Evolutionary conservation across 2,113 vertebrate genomes (phyloP), one percentile per base, ranked within the genome.

Genomic region (Heterotilapia buettikoferi): DNA sequence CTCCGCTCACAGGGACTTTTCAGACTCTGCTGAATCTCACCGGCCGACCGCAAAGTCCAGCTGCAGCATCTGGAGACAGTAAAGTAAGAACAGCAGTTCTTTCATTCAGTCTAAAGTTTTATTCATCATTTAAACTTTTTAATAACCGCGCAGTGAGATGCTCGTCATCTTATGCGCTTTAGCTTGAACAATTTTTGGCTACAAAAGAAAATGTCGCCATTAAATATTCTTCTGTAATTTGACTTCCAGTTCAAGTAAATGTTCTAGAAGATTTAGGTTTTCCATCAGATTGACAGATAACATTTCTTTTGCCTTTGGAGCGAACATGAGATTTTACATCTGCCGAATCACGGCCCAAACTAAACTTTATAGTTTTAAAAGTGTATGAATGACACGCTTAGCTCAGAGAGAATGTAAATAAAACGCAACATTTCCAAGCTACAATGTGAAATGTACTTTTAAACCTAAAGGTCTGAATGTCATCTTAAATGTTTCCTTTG

Each of bases 1-100:
- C 93, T 61, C 84, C 82, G 83, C 84, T 90, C 92, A 95, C 92
- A 90, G 92, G 86, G 87, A 95, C 88, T 89, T 53, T 82, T 50
- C 84, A 57, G 80, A 56, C 85, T 61, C 83, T 19, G 54, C 79
- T 71, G 86, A 87, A 88, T 12, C 79, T 78, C 83, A 71, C 82
- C 76, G 83, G 68, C 88, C 88, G 79, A 92, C 68, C 82, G 33
- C 66, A 26, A 76, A 88, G 84, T 92, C 84, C 83, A 61, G 53
- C 89, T 84, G 76, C 88, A 91, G 89, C 89, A 80, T 82, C 85
- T 88, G 87, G 66, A 84, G 53, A 85, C 6, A 40, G 79, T 2
- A 36, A 87, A 86, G 96, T 96, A 85, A 95, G 95, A 92, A 3
- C 5, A 16, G 71, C 26, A 7, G 21, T 38, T 84, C 50, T 45